A percentile compares a stretch with the other conserved stretches of the same genome.
Evolutionary conservation across 2,113 vertebrate genomes (phyloP).

Genomic region (Taxidea taxus): DNA sequence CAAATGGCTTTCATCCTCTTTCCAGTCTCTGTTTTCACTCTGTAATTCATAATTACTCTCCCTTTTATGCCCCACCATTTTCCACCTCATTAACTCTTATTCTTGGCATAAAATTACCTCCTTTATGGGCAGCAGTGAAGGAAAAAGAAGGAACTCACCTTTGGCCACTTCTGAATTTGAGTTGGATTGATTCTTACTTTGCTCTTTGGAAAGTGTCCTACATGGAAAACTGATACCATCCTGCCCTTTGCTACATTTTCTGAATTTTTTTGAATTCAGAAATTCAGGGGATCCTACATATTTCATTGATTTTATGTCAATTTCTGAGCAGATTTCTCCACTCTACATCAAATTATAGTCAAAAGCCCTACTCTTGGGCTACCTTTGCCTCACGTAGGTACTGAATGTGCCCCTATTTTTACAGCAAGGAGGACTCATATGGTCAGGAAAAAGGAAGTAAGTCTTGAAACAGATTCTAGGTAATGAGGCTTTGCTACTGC

Average conservation of each 20-base stretch:
- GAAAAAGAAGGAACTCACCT: not conserved
- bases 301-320: not conserved
- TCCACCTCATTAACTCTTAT: conserved; percentile 56
- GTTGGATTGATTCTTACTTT: not conserved
- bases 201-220: not conserved
- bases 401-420: not conserved
- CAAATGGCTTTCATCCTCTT: not conserved
- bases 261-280: not conserved
- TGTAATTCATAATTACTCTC: conserved; percentile 48
- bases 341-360: not conserved
- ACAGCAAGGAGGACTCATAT: not conserved
- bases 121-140: not conserved
- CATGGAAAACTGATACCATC: not conserved
- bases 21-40: conserved; percentile 51
- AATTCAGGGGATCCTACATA: not conserved
- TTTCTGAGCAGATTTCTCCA: not conserved
- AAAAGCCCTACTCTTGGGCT: not conserved
- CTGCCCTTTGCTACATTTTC: not conserved
- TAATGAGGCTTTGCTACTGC: not conserved
- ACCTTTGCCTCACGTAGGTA: not conserved
- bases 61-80: conserved; percentile 62
- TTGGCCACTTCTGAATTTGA: not conserved
- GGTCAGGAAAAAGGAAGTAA: not conserved
- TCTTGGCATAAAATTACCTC: conserved; percentile 42
- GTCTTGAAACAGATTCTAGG: not conserved